Evolutionary conservation across 1,140 invertebrate species (phyloP), one percentile per base, ranked within the genome.

Genomic region (Leptinotarsa lineolata): DNA sequence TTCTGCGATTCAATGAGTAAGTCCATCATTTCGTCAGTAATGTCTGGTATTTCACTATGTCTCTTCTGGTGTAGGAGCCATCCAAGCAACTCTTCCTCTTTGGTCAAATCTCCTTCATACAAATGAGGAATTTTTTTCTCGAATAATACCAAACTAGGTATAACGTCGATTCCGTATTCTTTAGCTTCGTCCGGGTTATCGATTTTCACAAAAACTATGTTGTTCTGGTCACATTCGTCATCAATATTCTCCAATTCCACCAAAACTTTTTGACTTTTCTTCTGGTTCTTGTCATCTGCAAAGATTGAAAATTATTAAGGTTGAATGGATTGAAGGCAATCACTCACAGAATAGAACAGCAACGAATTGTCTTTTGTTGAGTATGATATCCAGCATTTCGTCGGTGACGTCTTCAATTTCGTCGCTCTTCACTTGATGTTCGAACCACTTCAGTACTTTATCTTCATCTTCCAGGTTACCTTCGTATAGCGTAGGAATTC

Each of bases 351-450:
- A 96, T 73, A 96, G 86, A 70, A 95, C 95, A 70, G 94, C 94
- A 76, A 97, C 93, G 82, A 94, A 91, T 1, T 90, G 90, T 90
- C 94, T 94, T 87, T 95, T 95, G 70, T 92, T 90, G 79, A 97
- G 93, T 70, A 97, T 91, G 83, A 96, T 91, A 82, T 97, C 94
- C 61, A 97, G 87, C 95, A 97, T 97, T 87, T 97, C 95, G 84
- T 96, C 93, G 39, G 95, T 97, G 54, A 97, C 92, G 81, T 96
- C 94, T 87, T 97, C 95, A 80, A 97, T 97, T 86, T 97, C 93
- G 85, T 97, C 95, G 77, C 89, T 92, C 80, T 94, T 94, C 39
- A 90, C 88, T 83, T 96, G 94, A 76, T 94, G 89, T 77, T 92
- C 91, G 4, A 97, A 87, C 96, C 95, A 97, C 76, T 91, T 90